Evolutionary conservation across 2,113 vertebrate species (phyloP).

Genomic region (Trogon melanurus): DNA sequence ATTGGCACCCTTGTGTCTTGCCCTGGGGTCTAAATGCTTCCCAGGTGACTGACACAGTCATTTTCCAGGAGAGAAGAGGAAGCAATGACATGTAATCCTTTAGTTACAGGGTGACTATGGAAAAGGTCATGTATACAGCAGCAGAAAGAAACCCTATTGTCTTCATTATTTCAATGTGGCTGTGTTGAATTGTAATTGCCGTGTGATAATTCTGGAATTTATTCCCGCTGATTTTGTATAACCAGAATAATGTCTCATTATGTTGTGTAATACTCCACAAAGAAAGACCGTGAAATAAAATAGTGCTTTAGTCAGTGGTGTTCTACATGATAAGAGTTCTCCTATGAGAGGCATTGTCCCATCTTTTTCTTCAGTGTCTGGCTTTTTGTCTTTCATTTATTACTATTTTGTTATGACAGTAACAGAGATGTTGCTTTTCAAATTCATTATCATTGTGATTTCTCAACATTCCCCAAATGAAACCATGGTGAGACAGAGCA

Average conservation of each 20-base stretch:
- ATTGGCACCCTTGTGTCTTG: neutral
- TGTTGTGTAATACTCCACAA: neutral
- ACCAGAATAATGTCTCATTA: conserved; percentile 10
- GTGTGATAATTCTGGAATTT: conserved; percentile 17
- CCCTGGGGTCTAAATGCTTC: neutral
- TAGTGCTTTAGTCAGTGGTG: neutral
- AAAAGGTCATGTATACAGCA: neutral
- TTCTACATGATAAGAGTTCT: conserved; percentile 7
- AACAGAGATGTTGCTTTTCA: conserved; percentile 42
- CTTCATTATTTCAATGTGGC: neutral
- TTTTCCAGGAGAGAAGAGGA: neutral
- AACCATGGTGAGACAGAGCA: neutral
- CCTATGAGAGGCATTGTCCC: neutral
- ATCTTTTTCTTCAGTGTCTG: neutral
- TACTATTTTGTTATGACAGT: conserved; percentile 12
- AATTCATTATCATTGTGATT: conserved; percentile 43
- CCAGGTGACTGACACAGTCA: neutral
- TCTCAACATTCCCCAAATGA: conserved; percentile 54
- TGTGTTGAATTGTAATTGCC: neutral
- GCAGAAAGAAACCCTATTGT: neutral
- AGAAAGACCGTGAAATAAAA: neutral
- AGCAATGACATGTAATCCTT: neutral
- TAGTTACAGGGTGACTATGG: neutral
- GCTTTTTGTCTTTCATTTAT: conserved; percentile 46
- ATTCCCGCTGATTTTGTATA: neutral